Evolutionary conservation across 2,797 vertebrate genomes (phyloP), one percentile per base, ranked within the genome.

Genomic region (Lagodon rhomboides): DNA sequence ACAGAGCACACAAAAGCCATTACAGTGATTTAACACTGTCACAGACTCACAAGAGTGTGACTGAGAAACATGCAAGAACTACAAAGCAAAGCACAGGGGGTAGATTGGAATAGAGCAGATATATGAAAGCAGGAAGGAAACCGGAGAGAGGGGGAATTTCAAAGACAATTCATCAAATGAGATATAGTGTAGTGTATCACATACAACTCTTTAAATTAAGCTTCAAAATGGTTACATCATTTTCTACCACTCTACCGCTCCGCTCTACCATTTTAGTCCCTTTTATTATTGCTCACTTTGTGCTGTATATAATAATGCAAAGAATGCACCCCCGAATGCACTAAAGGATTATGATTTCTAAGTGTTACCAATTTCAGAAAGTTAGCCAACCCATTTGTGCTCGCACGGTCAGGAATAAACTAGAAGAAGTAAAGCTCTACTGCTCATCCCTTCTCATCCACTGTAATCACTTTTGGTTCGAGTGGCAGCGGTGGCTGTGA

Each of bases 21-120:
- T 79, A 79, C 72, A 75, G 67, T 20, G 62, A 91, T 89, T 84
- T 82, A 89, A 65, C 55, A 16, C 50, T 23, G 55, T 68, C 73
- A 81, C 58, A 27, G 66, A n/a, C 61, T 68, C 63, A 54, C 68
- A 22, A 34, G 13, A 77, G 63, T 59, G 69, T 34, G 63, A 62
- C 65, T 72, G 22, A 74, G 62, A n/a, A 66, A 80, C 72, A 77
- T 51, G 67, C 43, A 65, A 68, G 53, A 41, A 30, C 49, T 73
- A 61, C 54, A 71, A 74, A 79, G 73, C 10, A 12, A 23, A 75
- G 77, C 72, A 58, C 16, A 12, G 27, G 25, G 71, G 70, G 54
- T 17, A 77, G 53, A 81, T 50, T 75, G 59, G 23, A 85, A 73
- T 5, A 34, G 17, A 79, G 49, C 58, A 41, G 63, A 68, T 73